Evolutionary conservation across 2,113 vertebrate genomes (phyloP).

Genomic region (Heteronetta atricapilla): DNA sequence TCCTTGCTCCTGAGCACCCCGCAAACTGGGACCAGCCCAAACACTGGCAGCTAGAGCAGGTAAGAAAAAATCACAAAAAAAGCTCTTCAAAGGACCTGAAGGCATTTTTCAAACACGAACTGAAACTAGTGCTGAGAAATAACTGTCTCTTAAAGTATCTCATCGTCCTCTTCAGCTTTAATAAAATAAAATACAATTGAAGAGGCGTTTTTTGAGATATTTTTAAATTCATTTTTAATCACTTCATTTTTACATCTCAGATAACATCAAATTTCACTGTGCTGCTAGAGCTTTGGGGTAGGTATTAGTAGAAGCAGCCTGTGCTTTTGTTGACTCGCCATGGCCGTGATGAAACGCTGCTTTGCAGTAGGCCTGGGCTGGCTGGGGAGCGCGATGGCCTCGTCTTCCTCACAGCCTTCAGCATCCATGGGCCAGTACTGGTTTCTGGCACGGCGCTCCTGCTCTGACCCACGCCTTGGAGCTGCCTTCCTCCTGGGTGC

Average conservation of each 20-base stretch:
- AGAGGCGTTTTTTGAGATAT: neutral
- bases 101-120: neutral
- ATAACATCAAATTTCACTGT: neutral
- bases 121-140: neutral
- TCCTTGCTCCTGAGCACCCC: neutral
- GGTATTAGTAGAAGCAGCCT: neutral
- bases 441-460: too few relatives aligned
- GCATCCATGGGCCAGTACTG: too few relatives aligned
- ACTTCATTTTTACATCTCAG: neutral
- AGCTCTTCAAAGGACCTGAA: neutral
- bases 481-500: too few relatives aligned
- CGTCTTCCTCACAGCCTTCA: too few relatives aligned
- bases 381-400: too few relatives aligned
- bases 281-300: neutral
- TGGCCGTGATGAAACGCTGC: neutral
- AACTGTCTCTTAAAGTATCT: neutral
- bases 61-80: neutral
- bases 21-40: neutral
- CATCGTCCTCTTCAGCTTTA: neutral
- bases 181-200: neutral
- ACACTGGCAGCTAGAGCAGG: neutral
- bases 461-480: too few relatives aligned
- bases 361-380: neutral
- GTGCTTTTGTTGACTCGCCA: neutral
- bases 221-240: neutral